These are phyloP conservation scores for Urocynchramus pylzowi DNA, from an alignment of 2,113 vertebrate species.

Conservation along the genomic window DNA sequence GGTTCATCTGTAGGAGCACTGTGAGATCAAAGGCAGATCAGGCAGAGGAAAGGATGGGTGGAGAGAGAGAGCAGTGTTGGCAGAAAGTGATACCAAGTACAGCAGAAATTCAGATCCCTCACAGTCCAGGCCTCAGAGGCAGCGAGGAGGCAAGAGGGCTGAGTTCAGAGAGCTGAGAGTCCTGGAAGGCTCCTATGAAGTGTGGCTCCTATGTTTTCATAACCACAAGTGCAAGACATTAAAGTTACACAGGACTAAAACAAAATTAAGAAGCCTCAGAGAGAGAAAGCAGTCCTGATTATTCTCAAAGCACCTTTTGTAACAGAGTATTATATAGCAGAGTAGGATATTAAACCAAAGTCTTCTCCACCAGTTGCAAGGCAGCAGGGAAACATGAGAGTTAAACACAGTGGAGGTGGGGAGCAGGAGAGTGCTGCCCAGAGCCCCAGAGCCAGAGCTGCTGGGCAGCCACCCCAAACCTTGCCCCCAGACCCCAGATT, in stretches of 20 bases:
- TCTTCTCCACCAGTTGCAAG: neutral
- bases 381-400: neutral
- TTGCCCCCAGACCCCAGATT: neutral
- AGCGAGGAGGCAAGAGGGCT: rapidly evolving
- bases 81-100: neutral
- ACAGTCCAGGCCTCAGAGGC: neutral
- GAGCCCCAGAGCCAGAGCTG: neutral
- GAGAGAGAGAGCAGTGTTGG: neutral
- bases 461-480: rapidly evolving
- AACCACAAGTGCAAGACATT: neutral
- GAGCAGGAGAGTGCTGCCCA: neutral
- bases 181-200: neutral
- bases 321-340: neutral
- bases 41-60: neutral
- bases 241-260: neutral
- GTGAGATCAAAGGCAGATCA: neutral
- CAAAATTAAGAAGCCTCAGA: neutral
- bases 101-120: neutral
- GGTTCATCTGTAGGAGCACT: neutral
- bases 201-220: neutral
- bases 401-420: neutral
- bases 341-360: neutral
- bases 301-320: neutral
- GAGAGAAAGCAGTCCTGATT: neutral
- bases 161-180: neutral